Evolutionary conservation across 2,888 invertebrate species (phyloP), one percentile per base, ranked within the genome.

Genomic region (Athalia rosae): DNA sequence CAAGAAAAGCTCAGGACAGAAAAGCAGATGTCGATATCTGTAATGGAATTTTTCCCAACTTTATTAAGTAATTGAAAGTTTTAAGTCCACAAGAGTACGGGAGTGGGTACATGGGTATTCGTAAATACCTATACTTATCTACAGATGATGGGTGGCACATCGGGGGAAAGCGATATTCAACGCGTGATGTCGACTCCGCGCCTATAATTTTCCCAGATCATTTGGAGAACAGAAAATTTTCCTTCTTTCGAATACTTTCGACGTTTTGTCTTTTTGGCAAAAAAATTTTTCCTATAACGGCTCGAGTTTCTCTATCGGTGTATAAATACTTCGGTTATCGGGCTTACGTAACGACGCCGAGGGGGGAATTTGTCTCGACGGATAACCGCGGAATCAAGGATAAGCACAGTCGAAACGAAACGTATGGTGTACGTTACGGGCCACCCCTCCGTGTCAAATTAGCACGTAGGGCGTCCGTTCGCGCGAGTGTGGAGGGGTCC

Each of bases 41-140:
- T 74, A 74, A 74, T 74, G 74, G 74, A 74, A 74, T 74, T 74
- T 74, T 62, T 74, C 59, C 67, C 41, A 74, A 74, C 74, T 74
- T 74, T 61, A 74, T 74, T 74, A 74, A 74, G 74, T 74, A 74
- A 61, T 74, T 74, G 74, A 74, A 74, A 74, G 74, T 74, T 74
- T 74, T 28, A 71, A 58, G 71, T 71, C 71, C 58, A n/a, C 58
- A 50, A 50, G 67, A 67, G 28, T 28, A 28, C 28, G 28, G 28
- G 28, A 28, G 28, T 28, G 28, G 28, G 28, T 28, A 28, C 28
- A 28, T 28, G 28, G 28, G 28, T 67, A 50, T 15, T 48, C 28
- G 15, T 48, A 47, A 8, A n/a, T 41, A 62, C 7, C 6, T 62
- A 62, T 62, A 41, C 9, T 13, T 41, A 8, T 59, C 28, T 13